Evolutionary conservation across 2,797 vertebrate species (phyloP).

Genomic region (Eurystomus glaucurus): DNA sequence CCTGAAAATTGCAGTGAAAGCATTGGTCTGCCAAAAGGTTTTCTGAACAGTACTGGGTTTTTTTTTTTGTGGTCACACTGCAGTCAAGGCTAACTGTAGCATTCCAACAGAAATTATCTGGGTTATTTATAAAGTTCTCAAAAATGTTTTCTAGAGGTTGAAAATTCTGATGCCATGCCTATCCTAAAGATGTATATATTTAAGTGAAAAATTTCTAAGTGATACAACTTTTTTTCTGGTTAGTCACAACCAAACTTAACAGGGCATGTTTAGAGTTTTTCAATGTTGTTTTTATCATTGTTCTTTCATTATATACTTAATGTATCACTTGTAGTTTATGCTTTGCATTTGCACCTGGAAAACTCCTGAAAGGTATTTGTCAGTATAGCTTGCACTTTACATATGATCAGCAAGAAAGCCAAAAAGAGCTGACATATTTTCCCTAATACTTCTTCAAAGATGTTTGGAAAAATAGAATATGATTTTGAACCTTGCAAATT

Average conservation of each 20-base stretch:
- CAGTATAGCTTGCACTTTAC: neutral
- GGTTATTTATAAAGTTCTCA: neutral
- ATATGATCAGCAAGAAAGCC: neutral
- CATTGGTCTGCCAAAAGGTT: neutral
- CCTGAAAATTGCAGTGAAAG: constrained; percentile 13
- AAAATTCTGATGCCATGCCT: neutral
- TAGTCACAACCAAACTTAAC: neutral
- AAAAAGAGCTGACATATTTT: neutral
- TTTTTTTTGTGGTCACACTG: neutral
- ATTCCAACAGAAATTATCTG: neutral
- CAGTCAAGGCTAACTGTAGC: neutral
- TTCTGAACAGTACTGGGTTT: neutral
- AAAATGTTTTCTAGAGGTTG: neutral
- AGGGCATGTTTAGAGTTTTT: neutral
- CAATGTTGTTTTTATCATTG: neutral
- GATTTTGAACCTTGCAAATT: neutral
- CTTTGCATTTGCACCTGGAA: neutral
- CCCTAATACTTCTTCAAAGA: neutral
- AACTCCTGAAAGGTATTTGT: neutral
- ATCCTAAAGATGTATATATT: neutral
- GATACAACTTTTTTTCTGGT: neutral
- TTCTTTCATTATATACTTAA: neutral
- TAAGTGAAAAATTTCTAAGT: neutral
- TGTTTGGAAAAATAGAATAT: neutral
- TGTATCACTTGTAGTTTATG: neutral